Conservation (phyloP, 35 echinoderm and acorn worm species). For the Acanthaster planci region DNA sequence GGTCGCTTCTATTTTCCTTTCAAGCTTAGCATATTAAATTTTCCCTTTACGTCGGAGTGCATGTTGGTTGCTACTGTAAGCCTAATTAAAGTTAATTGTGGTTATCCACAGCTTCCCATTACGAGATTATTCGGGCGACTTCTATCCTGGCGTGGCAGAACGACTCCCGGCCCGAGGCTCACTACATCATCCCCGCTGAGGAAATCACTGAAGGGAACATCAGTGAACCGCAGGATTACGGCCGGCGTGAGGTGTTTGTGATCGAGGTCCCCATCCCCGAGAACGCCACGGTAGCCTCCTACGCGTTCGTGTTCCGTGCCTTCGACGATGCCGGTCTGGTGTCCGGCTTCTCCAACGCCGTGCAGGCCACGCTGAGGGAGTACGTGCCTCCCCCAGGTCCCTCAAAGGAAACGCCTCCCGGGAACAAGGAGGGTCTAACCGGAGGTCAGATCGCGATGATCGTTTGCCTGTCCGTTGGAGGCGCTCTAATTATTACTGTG, state of each 20-base stretch:
- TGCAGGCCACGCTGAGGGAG: constrained; percentile 40
- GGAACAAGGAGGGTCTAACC: not conserved
- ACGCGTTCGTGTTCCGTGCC: constrained; percentile 46
- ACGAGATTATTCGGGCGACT: not conserved
- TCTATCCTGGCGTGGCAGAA: not conserved
- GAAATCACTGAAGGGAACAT: constrained; percentile 27
- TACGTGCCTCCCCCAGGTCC: constrained; percentile 43
- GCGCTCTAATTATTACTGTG: not conserved
- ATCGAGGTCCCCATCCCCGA: constrained; percentile 25
- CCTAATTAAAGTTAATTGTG: not conserved
- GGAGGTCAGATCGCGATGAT: not conserved
- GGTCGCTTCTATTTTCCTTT: too few relatives aligned
- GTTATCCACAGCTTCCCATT: constrained; percentile 1
- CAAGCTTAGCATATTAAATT: too few relatives aligned
- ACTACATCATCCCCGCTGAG: not conserved
- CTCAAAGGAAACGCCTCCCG: not conserved
- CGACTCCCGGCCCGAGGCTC: not conserved
- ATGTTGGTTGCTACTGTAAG: too few relatives aligned
- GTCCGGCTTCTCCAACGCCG: constrained; percentile 49
- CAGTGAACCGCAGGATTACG: constrained; percentile 36
- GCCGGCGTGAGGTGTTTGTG: constrained; percentile 34
- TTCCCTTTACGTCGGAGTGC: too few relatives aligned
- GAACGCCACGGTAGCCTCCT: constrained; percentile 42
- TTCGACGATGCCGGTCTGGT: constrained; percentile 38
- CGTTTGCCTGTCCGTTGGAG: not conserved